Conservation (phyloP, 2,888 invertebrate genomes). For the Clanis bilineata region DNA sequence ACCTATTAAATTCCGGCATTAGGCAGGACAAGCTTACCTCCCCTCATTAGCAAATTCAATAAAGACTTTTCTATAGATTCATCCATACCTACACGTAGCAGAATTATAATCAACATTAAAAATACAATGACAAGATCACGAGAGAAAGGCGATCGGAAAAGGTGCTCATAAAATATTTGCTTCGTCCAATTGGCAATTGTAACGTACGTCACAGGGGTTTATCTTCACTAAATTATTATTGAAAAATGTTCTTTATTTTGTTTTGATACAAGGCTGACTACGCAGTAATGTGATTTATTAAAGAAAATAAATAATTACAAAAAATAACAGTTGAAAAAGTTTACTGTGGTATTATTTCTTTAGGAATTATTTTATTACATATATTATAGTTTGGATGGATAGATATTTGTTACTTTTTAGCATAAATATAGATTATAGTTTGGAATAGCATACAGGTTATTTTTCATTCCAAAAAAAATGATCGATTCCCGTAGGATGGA, state of each 20-base stretch:
- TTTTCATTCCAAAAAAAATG: too few relatives aligned
- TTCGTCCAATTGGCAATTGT: not conserved
- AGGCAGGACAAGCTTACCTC: not conserved
- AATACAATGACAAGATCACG: slow-evolving; percentile 4
- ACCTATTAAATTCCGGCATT: not conserved
- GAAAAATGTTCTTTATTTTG: not conserved
- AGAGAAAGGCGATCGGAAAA: slow-evolving; percentile 8
- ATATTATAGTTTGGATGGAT: too few relatives aligned
- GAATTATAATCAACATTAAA: slow-evolving; percentile 12
- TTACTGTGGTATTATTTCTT: too few relatives aligned
- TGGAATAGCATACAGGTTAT: too few relatives aligned
- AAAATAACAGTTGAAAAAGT: not conserved
- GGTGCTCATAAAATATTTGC: slow-evolving; percentile 1
- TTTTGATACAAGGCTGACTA: not conserved
- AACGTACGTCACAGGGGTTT: not conserved
- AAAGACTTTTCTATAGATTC: not conserved
- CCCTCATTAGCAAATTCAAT: not conserved
- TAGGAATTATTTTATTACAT: too few relatives aligned
- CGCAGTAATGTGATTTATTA: not conserved
- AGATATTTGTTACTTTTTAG: too few relatives aligned
- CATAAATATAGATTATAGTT: too few relatives aligned
- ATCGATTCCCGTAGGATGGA: too few relatives aligned
- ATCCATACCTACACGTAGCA: not conserved
- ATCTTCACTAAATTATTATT: not conserved
- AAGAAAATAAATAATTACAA: not conserved